Evolutionary conservation across 2,888 invertebrate species (phyloP), one percentile per base, ranked within the genome.

Genomic region (Ormyrus thymus): DNA sequence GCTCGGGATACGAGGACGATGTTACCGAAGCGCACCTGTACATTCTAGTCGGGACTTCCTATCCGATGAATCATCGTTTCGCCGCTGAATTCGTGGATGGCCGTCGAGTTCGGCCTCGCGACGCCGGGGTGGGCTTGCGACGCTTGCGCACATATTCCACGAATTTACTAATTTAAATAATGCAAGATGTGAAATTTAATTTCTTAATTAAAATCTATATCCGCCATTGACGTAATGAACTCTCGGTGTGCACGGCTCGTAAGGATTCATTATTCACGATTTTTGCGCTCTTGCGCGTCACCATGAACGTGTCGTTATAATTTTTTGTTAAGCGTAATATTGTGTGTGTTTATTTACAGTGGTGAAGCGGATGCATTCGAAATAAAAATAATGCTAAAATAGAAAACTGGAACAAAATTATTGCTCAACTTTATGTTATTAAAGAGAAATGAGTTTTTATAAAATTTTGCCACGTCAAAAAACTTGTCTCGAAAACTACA

Each of bases 81-180:
- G 43, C 9, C 11, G 43, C 56, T 65, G 58, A 56, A 78, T 55
- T 68, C 68, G 58, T 56, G 55, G 45, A 50, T 43, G 56, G 61
- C n/a, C 51, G 10, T n/a, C 11, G 15, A 29, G 15, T 46, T 29
- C 29, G 29, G 11, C 45, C 64, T 62, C 48, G 48, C n/a, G 45
- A 66, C 15, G 50, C 13, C 29, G 8, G 10, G n/a, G n/a, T n/a
- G n/a, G 7, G 55, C 29, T 29, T 29, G 45, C 46, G 45, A n/a
- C 45, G 11, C 29, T 29, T 13, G 6, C 48, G 7, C 55, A 11
- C 50, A 45, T 6, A 48, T 78, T 48, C 48, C 55, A 11, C 48
- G 72, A 72, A 78, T 78, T 59, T 45, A 29, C 53, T 65, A 55
- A 65, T 71, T 72, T 66, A 59, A 78, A 72, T 78, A 72, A 78